These are phyloP conservation scores for Phoebastria nigripes DNA, from an alignment of 2,797 vertebrate species.

Conservation along the genomic window DNA sequence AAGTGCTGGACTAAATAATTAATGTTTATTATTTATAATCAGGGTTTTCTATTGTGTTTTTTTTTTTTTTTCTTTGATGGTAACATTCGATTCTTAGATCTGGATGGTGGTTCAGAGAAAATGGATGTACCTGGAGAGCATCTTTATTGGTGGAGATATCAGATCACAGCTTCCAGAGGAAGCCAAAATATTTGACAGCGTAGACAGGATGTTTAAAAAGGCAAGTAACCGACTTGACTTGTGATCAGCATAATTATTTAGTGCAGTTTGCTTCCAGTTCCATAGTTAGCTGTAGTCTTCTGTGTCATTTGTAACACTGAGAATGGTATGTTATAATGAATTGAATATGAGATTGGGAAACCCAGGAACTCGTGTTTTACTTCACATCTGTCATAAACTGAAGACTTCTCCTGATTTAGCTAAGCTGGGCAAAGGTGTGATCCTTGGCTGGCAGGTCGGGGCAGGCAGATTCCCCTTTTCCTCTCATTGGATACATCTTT, in stretches of 20 bases:
- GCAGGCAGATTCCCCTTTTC: not conserved
- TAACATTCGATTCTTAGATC: conserved; percentile 73
- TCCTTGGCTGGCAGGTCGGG: not conserved
- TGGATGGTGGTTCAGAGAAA: conserved; percentile 94
- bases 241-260: not conserved
- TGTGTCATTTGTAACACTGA: not conserved
- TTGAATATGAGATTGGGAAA: not conserved
- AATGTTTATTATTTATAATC: not conserved
- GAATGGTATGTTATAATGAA: not conserved
- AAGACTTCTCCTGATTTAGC: not conserved
- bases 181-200: conserved; percentile 90
- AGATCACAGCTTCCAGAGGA: conserved; percentile 90
- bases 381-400: not conserved
- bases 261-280: not conserved
- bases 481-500: not conserved
- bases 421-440: not conserved
- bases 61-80: not conserved
- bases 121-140: conserved; percentile 98
- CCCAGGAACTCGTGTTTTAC: not conserved
- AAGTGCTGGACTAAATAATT: not conserved
- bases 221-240: conserved; percentile 68
- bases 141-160: conserved; percentile 94
- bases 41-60: not conserved
- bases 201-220: conserved; percentile 87
- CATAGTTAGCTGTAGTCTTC: not conserved